A percentile compares a stretch with the other conserved stretches of the same genome.
These are phyloP conservation scores for Amia ocellicauda DNA, from an alignment of 2,113 vertebrate species.

Conservation along the genomic window DNA sequence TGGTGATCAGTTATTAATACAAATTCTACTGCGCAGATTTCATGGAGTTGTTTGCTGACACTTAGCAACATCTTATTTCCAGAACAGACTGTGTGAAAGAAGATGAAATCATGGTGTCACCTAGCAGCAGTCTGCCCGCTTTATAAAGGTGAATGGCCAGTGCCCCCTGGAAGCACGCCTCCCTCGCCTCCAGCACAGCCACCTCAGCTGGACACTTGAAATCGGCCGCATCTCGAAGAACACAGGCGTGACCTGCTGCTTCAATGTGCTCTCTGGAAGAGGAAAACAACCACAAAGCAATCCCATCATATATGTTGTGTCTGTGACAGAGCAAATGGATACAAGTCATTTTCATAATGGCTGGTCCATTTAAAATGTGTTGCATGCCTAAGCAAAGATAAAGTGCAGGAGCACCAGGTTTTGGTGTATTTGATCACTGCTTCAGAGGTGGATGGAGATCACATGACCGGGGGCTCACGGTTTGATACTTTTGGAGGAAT, in stretches of 20 bases:
- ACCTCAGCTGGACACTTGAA: conserved; percentile 67
- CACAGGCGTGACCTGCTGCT: conserved; percentile 78
- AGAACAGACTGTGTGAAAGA: neutral
- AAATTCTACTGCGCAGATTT: too few relatives aligned
- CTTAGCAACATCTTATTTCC: neutral
- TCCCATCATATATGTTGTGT: too few relatives aligned
- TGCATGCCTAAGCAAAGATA: too few relatives aligned
- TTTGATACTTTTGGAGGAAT: too few relatives aligned
- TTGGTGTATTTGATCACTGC: too few relatives aligned
- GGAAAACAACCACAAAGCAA: conserved; percentile 2
- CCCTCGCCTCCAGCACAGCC: conserved; percentile 49
- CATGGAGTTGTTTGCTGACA: neutral
- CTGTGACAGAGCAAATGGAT: too few relatives aligned
- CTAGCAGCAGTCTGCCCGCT: conserved; percentile 82
- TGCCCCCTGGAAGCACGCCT: conserved; percentile 65
- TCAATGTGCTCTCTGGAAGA: conserved; percentile 73
- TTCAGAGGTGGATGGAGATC: too few relatives aligned
- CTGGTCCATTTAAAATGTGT: too few relatives aligned
- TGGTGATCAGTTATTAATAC: too few relatives aligned
- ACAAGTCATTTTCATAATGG: too few relatives aligned
- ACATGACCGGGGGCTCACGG: too few relatives aligned
- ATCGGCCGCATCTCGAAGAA: conserved; percentile 71
- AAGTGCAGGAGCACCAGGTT: too few relatives aligned
- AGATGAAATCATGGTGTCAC: conserved; percentile 49
- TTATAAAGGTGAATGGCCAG: conserved; percentile 87